These are phyloP conservation scores for Isaurus tuberculatus DNA, from an alignment of 92 coral and sea anemone species.

Conservation along the genomic window DNA sequence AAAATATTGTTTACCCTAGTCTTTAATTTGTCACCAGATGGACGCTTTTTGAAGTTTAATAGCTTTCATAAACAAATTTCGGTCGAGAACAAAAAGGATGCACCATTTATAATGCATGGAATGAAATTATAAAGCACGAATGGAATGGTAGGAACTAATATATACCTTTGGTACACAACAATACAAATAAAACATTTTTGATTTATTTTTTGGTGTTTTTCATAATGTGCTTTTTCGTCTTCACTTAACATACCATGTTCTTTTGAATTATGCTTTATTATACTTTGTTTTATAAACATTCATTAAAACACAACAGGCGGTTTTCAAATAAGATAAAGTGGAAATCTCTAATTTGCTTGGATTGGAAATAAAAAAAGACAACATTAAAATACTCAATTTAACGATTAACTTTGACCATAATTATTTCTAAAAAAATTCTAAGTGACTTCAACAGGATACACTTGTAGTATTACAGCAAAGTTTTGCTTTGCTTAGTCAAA, in stretches of 20 bases:
- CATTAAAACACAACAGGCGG: neutral
- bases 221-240: too few relatives aligned
- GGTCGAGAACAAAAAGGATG: neutral
- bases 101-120: neutral
- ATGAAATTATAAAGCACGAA: neutral
- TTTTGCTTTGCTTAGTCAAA: too few relatives aligned
- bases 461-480: too few relatives aligned
- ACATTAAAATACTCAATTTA: too few relatives aligned
- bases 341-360: neutral
- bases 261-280: neutral
- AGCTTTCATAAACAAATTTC: neutral
- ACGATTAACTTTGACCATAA: too few relatives aligned
- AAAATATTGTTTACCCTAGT: neutral
- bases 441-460: too few relatives aligned
- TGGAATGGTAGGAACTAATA: too few relatives aligned
- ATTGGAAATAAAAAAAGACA: neutral
- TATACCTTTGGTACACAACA: too few relatives aligned
- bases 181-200: neutral
- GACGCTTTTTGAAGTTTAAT: conserved; percentile 43
- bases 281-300: neutral
- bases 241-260: neutral
- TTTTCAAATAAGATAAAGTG: neutral
- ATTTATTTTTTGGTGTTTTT: too few relatives aligned
- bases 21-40: conserved; percentile 3
- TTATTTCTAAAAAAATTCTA: too few relatives aligned